Evolutionary conservation across 2,888 invertebrate species (phyloP).

Genomic region (Melieria picta): DNA sequence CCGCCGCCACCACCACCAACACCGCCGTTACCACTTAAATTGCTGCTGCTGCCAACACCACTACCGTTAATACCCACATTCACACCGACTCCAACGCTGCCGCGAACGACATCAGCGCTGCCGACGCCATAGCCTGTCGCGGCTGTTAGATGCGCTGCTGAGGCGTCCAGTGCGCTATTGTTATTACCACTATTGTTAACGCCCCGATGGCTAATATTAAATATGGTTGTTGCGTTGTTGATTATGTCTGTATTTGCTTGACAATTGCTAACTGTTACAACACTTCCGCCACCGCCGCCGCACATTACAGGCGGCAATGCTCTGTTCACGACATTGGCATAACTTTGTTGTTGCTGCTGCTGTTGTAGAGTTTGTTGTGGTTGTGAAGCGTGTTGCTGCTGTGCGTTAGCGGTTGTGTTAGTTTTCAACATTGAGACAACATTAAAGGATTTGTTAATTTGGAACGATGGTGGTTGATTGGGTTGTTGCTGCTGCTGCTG

Average conservation of each 20-base stretch:
- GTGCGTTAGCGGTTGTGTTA: constrained; percentile 39
- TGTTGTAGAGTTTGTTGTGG: constrained; percentile 37
- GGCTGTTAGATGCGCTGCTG: background rate
- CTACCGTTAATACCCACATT: constrained; percentile 34
- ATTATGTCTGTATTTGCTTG: constrained; percentile 43
- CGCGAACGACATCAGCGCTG: constrained; percentile 29
- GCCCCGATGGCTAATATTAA: constrained; percentile 44
- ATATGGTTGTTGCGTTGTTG: constrained; percentile 45
- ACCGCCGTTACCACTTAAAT: constrained; percentile 4
- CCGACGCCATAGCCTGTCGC: constrained; percentile 8
- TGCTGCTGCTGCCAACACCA: constrained; percentile 35
- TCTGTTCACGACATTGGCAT: constrained; percentile 49
- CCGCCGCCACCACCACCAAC: too few relatives aligned
- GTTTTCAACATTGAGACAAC: constrained; percentile 54
- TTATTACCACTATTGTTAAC: constrained; percentile 35
- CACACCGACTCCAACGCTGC: constrained; percentile 21
- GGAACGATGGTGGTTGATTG: constrained; percentile 51
- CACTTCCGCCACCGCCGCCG: constrained; percentile 43
- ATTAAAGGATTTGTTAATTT: constrained; percentile 54
- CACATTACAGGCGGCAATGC: constrained; percentile 43
- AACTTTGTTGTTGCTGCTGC: constrained; percentile 45
- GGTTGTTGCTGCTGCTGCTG: constrained; percentile 45
- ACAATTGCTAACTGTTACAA: constrained; percentile 46
- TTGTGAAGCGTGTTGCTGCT: constrained; percentile 35
- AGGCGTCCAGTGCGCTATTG: constrained; percentile 38